Evolutionary conservation across 1,140 invertebrate genomes (phyloP), one percentile per base, ranked within the genome.

Genomic region (Cydia strobilella): DNA sequence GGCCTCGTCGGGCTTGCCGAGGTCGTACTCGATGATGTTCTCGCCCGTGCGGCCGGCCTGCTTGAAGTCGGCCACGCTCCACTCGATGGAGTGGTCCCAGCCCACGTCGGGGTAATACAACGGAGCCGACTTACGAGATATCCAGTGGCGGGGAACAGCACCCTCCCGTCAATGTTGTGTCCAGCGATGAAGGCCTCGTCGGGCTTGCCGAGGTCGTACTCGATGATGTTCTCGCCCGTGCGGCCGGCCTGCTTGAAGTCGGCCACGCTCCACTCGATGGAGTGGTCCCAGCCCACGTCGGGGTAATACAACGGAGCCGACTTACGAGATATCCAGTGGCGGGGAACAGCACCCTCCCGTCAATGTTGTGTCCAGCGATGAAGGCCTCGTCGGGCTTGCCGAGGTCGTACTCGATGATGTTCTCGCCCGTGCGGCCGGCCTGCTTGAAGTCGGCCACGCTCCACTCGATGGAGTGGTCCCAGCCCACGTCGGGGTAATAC

Each of bases 71-170:
- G 97, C 96, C 9, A 98, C 96, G 78, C 93, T 89, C 96, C 97
- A 98, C 86, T 96, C 94, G 20, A 93, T 93, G 4, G 95, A 95
- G 92, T 99, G 98, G 92, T 99, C 98, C 98, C 98, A 99, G 78
- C 95, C 94, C 72, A 99, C 93, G 79, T 96, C 91, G 0, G 98
- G n/a, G n/a, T n/a, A n/a, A n/a, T n/a, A n/a, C n/a, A n/a, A n/a
- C n/a, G n/a, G n/a, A n/a, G n/a, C 3, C 27, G 1, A 76, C 90
- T 90, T 86, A 95, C 95, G 92, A 99, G 94, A 85, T 99, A 99
- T 12, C 98, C 98, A 59, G 98, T 99, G 65, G 98, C 98, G 12
- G 99, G 99, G 93, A 98, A 99, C 2, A 99, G 92, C 35, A 99
- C 94, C 85, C 98, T 95, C 13, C 98, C 98, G 93, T 99, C 98